Evolutionary conservation across 1,140 invertebrate genomes (phyloP).

Genomic region (Cryptotermes secundus): DNA sequence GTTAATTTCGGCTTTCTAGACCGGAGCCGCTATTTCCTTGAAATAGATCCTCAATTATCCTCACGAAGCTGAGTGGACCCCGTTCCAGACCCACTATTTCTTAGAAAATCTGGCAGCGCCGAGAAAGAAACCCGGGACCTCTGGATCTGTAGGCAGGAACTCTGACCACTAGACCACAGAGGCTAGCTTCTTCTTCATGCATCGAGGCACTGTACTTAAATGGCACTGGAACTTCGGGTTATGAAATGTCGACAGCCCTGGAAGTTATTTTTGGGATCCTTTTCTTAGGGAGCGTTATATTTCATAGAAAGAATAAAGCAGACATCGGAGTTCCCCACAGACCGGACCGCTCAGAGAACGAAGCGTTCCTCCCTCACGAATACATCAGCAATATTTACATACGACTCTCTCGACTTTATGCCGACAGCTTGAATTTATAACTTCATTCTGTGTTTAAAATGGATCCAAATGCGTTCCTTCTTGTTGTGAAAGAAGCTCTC

Average conservation of each 20-base stretch:
- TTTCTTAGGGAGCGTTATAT: not conserved
- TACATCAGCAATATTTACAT: slow-evolving; percentile 13
- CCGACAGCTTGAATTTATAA: not conserved
- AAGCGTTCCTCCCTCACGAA: not conserved
- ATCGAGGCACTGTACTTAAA: no score
- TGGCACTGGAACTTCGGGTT: no score
- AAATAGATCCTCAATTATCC: no score
- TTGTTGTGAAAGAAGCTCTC: not conserved
- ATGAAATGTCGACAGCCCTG: not conserved
- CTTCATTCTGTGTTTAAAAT: not conserved
- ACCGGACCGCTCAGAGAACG: not conserved
- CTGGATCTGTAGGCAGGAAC: no score
- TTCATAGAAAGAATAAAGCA: not conserved
- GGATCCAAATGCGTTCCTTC: not conserved
- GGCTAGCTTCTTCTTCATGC: no score
- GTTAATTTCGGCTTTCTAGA: no score
- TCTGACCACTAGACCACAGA: no score
- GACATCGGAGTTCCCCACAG: not conserved
- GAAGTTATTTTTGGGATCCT: not conserved
- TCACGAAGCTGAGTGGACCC: no score
- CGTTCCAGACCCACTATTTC: no score
- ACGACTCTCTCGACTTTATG: not conserved
- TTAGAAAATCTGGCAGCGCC: no score
- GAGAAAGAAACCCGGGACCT: no score
- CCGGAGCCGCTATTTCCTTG: no score